These are phyloP conservation scores for Remorina albescens DNA, from an alignment of 2,797 vertebrate species.

Conservation along the genomic window DNA sequence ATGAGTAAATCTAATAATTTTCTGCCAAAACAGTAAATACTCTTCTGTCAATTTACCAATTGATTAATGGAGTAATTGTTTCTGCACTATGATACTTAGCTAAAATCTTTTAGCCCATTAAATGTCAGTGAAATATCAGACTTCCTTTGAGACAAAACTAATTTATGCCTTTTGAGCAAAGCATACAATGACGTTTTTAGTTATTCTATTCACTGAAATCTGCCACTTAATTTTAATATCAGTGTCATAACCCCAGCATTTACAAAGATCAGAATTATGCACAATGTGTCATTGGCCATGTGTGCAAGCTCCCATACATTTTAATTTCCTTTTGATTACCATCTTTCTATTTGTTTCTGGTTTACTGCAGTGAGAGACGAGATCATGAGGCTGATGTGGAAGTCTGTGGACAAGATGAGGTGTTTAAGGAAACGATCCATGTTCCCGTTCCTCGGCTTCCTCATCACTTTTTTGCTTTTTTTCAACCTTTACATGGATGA, in stretches of 20 bases:
- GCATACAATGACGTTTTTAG: slow-evolving; percentile 5
- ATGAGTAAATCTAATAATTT: neutral
- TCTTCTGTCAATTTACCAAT: neutral
- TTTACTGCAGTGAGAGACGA: slow-evolving; percentile 67
- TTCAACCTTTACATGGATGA: slow-evolving; percentile 96
- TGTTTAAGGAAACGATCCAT: slow-evolving; percentile 93
- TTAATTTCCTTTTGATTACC: slow-evolving; percentile 1
- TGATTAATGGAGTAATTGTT: neutral
- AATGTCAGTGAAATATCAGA: neutral
- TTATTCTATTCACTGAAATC: slow-evolving; percentile 9
- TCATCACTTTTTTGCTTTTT: slow-evolving; percentile 92
- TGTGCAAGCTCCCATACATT: neutral
- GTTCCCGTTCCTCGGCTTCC: slow-evolving; percentile 91
- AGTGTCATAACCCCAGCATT: slow-evolving; percentile 8
- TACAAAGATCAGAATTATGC: neutral
- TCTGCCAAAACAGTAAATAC: neutral
- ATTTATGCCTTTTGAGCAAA: slow-evolving; percentile 7
- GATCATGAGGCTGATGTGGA: slow-evolving; percentile 85
- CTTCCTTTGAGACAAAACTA: neutral
- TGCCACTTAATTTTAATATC: slow-evolving; percentile 17
- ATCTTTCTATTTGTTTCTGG: slow-evolving; percentile 22
- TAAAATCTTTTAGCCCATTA: neutral
- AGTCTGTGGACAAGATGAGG: slow-evolving; percentile 95
- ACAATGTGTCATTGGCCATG: neutral
- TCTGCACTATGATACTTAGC: neutral